A percentile compares a stretch with the other conserved stretches of the same genome.
These are phyloP conservation scores for Agapostemon virescens DNA, from an alignment of 2,888 invertebrate species.

Conservation along the genomic window DNA sequence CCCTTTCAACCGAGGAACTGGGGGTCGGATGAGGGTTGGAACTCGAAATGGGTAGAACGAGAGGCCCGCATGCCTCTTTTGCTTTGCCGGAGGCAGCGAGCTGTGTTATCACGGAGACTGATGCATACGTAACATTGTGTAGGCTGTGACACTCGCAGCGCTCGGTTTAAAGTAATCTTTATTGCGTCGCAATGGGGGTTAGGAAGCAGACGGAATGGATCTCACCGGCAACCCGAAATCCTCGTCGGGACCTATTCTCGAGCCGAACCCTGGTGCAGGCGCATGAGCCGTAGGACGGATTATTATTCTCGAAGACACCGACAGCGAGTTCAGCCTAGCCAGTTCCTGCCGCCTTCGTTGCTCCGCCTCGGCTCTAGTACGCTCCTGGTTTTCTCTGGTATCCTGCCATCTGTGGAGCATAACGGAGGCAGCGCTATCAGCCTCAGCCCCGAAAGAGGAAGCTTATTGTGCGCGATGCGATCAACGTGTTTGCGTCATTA, in stretches of 20 bases:
- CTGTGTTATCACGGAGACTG: not conserved
- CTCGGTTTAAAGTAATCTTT: not conserved
- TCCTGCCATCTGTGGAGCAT: constrained; percentile 38
- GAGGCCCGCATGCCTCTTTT: not conserved
- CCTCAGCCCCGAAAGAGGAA: constrained; percentile 40
- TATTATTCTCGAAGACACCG: constrained; percentile 74
- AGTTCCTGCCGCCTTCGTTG: constrained; percentile 63
- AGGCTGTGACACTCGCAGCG: not conserved
- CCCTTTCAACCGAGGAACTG: not conserved
- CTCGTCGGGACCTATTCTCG: constrained; percentile 58
- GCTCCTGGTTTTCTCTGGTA: constrained; percentile 35
- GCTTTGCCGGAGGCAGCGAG: not conserved
- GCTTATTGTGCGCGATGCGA: constrained; percentile 31
- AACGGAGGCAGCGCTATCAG: constrained; percentile 22
- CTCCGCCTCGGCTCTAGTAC: constrained; percentile 44
- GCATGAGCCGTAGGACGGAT: constrained; percentile 48
- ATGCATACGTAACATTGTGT: not conserved
- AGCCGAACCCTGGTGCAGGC: constrained; percentile 21
- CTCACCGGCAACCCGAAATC: constrained; percentile 73
- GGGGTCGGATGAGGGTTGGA: not conserved
- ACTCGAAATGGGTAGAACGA: not conserved
- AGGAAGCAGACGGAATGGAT: not conserved
- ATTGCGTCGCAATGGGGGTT: not conserved
- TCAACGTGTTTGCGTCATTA: constrained; percentile 51
- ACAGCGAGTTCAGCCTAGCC: constrained; percentile 69